Conservation (phyloP, 2,888 invertebrate genomes). For the Andrena chrysosceles region DNA sequence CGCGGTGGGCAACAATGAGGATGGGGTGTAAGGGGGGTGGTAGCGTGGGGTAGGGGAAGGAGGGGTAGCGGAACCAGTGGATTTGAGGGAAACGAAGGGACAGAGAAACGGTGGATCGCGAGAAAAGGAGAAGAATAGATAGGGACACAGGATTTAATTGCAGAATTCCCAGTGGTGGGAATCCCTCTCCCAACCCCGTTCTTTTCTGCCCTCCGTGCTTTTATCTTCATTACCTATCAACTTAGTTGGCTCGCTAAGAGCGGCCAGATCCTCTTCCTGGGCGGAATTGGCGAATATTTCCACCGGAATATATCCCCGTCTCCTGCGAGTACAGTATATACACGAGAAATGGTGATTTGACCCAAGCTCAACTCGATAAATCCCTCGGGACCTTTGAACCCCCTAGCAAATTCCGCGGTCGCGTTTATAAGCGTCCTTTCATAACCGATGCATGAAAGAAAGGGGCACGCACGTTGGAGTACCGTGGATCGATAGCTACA, state of each 20-base stretch:
- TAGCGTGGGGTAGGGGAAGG: neutral
- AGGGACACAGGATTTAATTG: constrained; percentile 66
- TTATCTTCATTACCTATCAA: constrained; percentile 73
- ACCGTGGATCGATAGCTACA: constrained; percentile 41
- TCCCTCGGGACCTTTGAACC: constrained; percentile 46
- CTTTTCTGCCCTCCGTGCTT: constrained; percentile 37
- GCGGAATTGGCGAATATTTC: constrained; percentile 65
- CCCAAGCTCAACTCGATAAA: constrained; percentile 67
- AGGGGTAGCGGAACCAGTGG: constrained; percentile 5
- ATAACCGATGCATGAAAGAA: constrained; percentile 9
- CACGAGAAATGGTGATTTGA: constrained; percentile 58
- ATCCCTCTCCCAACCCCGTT: constrained; percentile 7
- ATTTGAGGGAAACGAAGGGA: constrained; percentile 31
- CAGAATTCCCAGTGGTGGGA: constrained; percentile 58
- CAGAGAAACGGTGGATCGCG: constrained; percentile 18
- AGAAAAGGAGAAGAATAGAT: constrained; percentile 38
- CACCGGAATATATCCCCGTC: constrained; percentile 39
- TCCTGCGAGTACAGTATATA: constrained; percentile 11
- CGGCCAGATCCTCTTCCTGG: constrained; percentile 41
- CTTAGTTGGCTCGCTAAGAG: constrained; percentile 55
- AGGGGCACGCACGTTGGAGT: neutral
- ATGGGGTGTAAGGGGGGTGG: neutral
- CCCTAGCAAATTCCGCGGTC: constrained; percentile 36
- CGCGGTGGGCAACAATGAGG: constrained; percentile 49
- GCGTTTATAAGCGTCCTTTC: constrained; percentile 45